Evolutionary conservation across 37 sponge, comb jelly and placozoan species (phyloP), one percentile per base, ranked within the genome.

Genomic region (Eunapius fragilis): DNA sequence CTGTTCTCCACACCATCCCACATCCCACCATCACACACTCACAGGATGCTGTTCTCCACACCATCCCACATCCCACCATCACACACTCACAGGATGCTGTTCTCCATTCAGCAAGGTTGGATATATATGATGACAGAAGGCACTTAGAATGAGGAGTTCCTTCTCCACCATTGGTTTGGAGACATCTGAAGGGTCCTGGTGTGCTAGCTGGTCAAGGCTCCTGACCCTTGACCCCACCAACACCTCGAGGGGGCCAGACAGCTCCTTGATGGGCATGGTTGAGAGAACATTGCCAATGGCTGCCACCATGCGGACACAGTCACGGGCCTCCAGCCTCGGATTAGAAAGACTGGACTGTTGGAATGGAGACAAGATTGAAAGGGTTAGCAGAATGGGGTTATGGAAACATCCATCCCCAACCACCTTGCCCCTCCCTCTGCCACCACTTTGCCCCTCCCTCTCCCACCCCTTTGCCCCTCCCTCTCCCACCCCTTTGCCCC

Each of bases 211-310:
- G 49, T 79, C 75, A 22, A 88, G 9, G 3, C 34, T 67, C 75
- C 84, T 75, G 13, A 89, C 80, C 7, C 85, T 31, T 4, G 85
- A 85, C 0, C 26, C 3, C 23, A 80, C 45, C 1, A 91, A 75
- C 34, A 75, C 26, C 9, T 86, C 84, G 25, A 91, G 74, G 28
- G 84, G 84, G 17, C 28, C 31, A 19, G 79, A 23, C 7, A 93
- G 74, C 22, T 80, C 77, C 23, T 34, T 32, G 69, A 83, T 58
- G 26, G 89, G 80, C 50, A 88, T 80, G 25, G 76, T 17, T 0
- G 93, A 93, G 82, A 93, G 86, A 28, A 93, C 80, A 33, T 78
- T 72, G 25, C 89, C 86, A 38, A 93, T 75, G 48, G 93, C 93
- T 24, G 87, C 89, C 30, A 89, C 72, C 11, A 93, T 26, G 4